phyloP scores from a whole-genome alignment of 2,113 vertebrate genomes.

The Thamnophis sirtalis region DNA sequence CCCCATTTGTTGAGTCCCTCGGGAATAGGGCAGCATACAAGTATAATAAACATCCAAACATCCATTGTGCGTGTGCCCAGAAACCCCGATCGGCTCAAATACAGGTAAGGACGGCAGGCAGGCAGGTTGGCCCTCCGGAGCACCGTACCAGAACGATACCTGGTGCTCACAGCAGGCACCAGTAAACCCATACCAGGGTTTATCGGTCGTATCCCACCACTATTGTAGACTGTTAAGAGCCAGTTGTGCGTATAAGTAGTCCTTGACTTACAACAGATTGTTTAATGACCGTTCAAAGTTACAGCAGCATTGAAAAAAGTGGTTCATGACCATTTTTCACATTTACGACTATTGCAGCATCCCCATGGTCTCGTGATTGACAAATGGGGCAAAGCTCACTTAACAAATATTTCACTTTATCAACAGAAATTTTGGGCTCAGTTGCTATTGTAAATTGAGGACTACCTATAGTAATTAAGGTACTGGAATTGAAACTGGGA shows the following conservation, averaged over 20 bases:
- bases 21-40: too few relatives aligned
- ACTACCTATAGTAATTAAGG: not conserved
- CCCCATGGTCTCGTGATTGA: not conserved
- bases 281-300: not conserved
- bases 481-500: not conserved
- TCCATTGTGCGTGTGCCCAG: too few relatives aligned
- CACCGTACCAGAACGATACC: too few relatives aligned
- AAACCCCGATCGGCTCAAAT: too few relatives aligned
- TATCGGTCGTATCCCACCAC: too few relatives aligned
- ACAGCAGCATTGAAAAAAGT: not conserved
- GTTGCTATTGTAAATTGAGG: not conserved
- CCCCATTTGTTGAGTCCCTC: too few relatives aligned
- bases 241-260: not conserved
- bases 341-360: not conserved
- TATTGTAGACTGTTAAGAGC: not conserved
- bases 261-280: not conserved
- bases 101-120: too few relatives aligned
- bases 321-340: not conserved
- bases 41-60: too few relatives aligned
- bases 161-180: too few relatives aligned
- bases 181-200: too few relatives aligned
- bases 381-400: not conserved
- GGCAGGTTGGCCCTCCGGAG: too few relatives aligned
- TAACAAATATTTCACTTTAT: not conserved
- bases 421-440: not conserved